Evolutionary conservation across 2,888 invertebrate species (phyloP).

Genomic region (Cryptocheilus praepositus): DNA sequence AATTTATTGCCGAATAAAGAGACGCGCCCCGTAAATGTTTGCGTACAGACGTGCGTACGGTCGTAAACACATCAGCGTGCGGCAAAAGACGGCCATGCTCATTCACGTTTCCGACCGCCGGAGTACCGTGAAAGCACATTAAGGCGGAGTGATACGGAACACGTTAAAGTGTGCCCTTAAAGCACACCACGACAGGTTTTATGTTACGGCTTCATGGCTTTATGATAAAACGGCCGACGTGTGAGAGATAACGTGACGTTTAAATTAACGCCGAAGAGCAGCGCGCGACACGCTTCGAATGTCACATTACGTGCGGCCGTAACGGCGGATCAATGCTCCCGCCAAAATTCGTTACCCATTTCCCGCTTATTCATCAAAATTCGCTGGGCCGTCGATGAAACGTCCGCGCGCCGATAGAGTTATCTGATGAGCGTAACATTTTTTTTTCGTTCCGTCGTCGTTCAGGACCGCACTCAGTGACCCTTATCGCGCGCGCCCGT

Average conservation of each 20-base stretch:
- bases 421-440: constrained; percentile 26
- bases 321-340: constrained; percentile 46
- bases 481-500: constrained; percentile 2
- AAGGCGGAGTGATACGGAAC: too few relatives aligned
- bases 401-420: constrained; percentile 31
- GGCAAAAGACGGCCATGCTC: too few relatives aligned
- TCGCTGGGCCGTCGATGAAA: constrained; percentile 45
- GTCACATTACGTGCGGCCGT: constrained; percentile 48
- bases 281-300: constrained; percentile 47
- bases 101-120: too few relatives aligned
- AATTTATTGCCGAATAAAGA: too few relatives aligned
- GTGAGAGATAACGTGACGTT: constrained; percentile 51
- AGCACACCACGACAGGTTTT: constrained; percentile 15
- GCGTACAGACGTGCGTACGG: too few relatives aligned
- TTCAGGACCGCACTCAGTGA: background rate
- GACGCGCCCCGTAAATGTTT: too few relatives aligned
- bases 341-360: constrained; percentile 53
- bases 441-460: background rate
- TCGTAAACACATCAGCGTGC: too few relatives aligned
- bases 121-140: too few relatives aligned
- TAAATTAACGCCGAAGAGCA: constrained; percentile 51
- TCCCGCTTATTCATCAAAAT: constrained; percentile 55
- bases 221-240: constrained; percentile 49
- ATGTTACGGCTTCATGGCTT: too few relatives aligned
- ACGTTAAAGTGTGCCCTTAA: background rate